Evolutionary conservation across 2,797 vertebrate genomes (phyloP).

Genomic region (Amphiprion clarkii): DNA sequence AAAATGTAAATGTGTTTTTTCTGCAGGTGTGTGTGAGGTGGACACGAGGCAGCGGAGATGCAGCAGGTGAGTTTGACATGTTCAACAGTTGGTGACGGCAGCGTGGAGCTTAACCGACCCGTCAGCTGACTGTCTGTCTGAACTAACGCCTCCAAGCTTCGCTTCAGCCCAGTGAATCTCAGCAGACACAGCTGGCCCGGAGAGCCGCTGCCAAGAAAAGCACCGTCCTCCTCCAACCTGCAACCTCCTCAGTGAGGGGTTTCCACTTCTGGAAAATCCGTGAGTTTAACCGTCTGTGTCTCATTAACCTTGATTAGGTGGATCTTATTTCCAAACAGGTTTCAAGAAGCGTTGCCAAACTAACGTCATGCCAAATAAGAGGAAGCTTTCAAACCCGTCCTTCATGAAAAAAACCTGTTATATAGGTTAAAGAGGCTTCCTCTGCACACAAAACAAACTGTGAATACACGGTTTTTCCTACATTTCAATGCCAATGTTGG

Average conservation of each 20-base stretch:
- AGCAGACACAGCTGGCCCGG: constrained; percentile 1
- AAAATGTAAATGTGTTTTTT: not conserved
- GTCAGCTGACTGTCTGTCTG: not conserved
- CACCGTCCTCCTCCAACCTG: not conserved
- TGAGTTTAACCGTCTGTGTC: too few species aligned
- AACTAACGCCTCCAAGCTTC: not conserved
- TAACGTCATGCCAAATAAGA: too few species aligned
- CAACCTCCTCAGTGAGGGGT: not conserved
- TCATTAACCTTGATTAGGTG: too few species aligned
- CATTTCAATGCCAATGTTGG: too few species aligned
- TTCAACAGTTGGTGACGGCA: constrained; percentile 10
- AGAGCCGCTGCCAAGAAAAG: not conserved
- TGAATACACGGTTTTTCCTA: too few species aligned
- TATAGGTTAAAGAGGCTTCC: too few species aligned
- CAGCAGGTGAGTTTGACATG: constrained; percentile 38
- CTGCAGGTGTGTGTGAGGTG: not conserved
- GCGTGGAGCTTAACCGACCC: not conserved
- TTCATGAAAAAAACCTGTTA: too few species aligned
- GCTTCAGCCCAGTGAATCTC: not conserved
- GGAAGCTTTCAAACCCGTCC: too few species aligned
- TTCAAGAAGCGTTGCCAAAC: too few species aligned
- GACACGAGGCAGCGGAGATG: not conserved
- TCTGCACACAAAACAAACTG: too few species aligned
- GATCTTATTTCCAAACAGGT: too few species aligned
- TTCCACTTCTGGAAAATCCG: not conserved